Evolutionary conservation across 1,140 invertebrate species (phyloP), one percentile per base, ranked within the genome.

Genomic region (Formica selysi): DNA sequence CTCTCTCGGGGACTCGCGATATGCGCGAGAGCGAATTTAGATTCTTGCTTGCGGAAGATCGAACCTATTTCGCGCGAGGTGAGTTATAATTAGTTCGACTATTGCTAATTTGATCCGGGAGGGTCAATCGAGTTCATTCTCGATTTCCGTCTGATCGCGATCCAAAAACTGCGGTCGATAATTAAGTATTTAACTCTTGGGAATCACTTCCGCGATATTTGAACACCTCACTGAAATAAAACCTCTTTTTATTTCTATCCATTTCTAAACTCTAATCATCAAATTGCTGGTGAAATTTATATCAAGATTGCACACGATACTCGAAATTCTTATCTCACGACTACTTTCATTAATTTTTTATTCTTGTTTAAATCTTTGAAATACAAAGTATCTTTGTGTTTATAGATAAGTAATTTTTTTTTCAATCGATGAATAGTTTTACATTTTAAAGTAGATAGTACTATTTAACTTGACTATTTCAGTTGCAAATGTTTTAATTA

Each of bases 11-110:
- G 7, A 8, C 7, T 13, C 44, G 59, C 36, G 44, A 38, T 26
- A 38, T 54, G 44, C 13, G 36, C 48, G 1, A 78, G 41, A 48
- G 51, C 38, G 26, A 81, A 81, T 81, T 71, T 81, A 71, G 19
- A 67, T 73, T 73, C 26, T n/a, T 36, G 32, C 32, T 10, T 22
- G 22, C 26, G 11, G 8, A 22, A 41, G 54, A 81, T 81, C 54
- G 51, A 81, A 61, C 4, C 51, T 32, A 61, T 61, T 16, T 71
- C 59, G 32, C n/a, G 32, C 54, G 29, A 68, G 26, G 5, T 36
- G 51, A 19, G 22, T 80, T 48, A 64, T 36, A 78, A 8, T 79
- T 79, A 67, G 38, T 62, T 8, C 57, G 32, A 36, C 41, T 64
- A 62, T 22, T 26, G n/a, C 32, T 29, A 13, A 22, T 41, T n/a